phyloP scores from a whole-genome alignment of 2,113 vertebrate genomes.

The Narcine bancroftii region DNA sequence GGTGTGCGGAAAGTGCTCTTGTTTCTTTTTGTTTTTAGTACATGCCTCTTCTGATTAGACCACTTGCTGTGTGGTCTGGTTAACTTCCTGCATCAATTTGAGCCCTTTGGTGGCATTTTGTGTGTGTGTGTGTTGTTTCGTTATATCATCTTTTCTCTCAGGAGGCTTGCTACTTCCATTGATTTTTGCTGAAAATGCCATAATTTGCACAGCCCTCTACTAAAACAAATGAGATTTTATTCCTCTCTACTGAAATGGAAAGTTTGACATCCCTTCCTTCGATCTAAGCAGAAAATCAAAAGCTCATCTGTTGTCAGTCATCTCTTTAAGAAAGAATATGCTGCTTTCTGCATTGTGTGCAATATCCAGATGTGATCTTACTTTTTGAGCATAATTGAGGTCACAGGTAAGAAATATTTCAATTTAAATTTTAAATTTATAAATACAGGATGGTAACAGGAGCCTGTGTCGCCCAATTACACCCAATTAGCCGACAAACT shows the following conservation, averaged over 20 bases:
- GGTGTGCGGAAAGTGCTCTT: not conserved
- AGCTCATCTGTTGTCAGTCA: not conserved
- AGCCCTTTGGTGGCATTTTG: not conserved
- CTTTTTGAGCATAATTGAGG: not conserved
- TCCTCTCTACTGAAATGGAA: not conserved
- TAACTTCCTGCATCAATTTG: constrained; percentile 15
- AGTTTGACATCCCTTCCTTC: not conserved
- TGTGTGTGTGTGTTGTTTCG: not conserved
- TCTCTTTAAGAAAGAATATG: not conserved
- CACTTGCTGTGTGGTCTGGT: not conserved
- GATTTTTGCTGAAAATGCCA: not conserved
- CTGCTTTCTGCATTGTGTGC: not conserved
- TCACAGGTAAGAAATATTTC: not conserved
- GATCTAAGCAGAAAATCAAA: not conserved
- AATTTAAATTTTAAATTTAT: no score
- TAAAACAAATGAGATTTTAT: not conserved
- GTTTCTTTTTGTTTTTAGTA: not conserved
- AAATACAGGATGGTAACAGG: no score
- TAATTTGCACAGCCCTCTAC: not conserved
- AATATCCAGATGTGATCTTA: not conserved
- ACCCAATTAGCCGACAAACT: no score
- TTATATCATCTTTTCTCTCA: not conserved
- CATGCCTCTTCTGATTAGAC: not conserved
- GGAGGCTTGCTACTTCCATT: not conserved
- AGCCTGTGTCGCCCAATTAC: no score